Base-by-base conservation (phyloP, 2,888 invertebrate genomes). In the Dermolepida albohirtum region DNA sequence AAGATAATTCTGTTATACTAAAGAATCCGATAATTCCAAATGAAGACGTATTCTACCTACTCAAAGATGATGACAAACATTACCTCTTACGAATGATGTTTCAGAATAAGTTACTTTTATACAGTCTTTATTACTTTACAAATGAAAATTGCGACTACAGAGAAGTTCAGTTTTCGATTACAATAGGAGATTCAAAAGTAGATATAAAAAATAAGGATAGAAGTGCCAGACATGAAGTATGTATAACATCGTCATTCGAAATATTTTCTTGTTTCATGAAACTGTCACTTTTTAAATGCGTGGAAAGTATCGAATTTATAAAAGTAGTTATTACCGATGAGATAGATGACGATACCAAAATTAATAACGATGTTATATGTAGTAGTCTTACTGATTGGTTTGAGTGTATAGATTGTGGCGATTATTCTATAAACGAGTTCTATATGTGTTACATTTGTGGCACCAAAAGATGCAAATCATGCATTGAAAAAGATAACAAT, bases 41-140 rank as follows among this genome's bases (percentile, higher is more conserved):
- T 16, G 5, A 22, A 16, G 8, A 12, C 12, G 29, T 12, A 12
- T 29, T 51, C n/a, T 51, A 29, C 12, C 7, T 51, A n/a, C 11
- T 51, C n/a, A 29, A 29, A 51, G 1, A 27, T 1, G 29, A 51
- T 27, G 0, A 43, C 12, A 17, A 7, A 43, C 12, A 22, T 8
- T 57, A 41, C 16, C 43, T 57, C 10, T 7, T 57, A 12, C 17
- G 43, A 11, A 57, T 57, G 41, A 43, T 41, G 4, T 22, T 27
- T 4, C 4, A 57, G 5, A 6, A 6, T 1, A 11, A 27, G 12
- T 1, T 14, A 6, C 22, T 43, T 27, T 22, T 17, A 4, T 57
- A 12, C 22, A 22, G 22, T 4, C 43, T 57, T 27, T 57, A 57
- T 27, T 57, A 57, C 12, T 57, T 57, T 12, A 14, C 8, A 1